A percentile compares a stretch with the other conserved stretches of the same genome.
phyloP scores from a whole-genome alignment of 2,797 vertebrate species.

The Acanthurus leucopareius region DNA sequence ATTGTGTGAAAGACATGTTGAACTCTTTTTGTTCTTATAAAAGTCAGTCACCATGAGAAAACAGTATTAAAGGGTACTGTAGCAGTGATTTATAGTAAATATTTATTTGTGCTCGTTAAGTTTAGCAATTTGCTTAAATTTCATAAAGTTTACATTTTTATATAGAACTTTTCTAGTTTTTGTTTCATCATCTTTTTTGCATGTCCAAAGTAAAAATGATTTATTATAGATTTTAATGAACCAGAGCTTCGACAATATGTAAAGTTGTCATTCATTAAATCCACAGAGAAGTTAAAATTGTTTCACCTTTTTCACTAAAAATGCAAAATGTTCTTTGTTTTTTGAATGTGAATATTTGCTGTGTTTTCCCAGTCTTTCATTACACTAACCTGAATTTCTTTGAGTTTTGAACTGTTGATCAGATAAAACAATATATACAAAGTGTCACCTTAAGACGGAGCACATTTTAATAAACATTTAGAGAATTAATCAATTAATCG shows the following conservation, averaged over 20 bases:
- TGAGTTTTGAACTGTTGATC: not conserved
- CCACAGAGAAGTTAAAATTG: no score
- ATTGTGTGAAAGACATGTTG: constrained; percentile 2
- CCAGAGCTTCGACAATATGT: not conserved
- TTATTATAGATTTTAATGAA: not conserved
- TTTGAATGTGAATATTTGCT: not conserved
- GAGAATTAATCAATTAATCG: not conserved
- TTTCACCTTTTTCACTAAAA: not conserved
- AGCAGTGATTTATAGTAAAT: not conserved
- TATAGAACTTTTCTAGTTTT: not conserved
- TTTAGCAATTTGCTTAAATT: not conserved
- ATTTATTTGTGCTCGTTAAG: not conserved
- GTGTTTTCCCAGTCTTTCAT: not conserved
- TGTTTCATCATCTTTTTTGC: not conserved
- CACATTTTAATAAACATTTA: not conserved
- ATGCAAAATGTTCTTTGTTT: not conserved
- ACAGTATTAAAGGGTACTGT: not conserved
- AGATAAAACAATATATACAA: not conserved
- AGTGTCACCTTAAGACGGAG: not conserved
- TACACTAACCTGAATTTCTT: not conserved
- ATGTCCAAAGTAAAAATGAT: not conserved
- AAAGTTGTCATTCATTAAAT: no score
- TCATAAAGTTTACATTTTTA: not conserved
- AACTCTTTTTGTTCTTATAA: not conserved
- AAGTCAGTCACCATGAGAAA: not conserved